phyloP scores from a whole-genome alignment of 2,888 invertebrate genomes.

The Nymphalis urticae region DNA sequence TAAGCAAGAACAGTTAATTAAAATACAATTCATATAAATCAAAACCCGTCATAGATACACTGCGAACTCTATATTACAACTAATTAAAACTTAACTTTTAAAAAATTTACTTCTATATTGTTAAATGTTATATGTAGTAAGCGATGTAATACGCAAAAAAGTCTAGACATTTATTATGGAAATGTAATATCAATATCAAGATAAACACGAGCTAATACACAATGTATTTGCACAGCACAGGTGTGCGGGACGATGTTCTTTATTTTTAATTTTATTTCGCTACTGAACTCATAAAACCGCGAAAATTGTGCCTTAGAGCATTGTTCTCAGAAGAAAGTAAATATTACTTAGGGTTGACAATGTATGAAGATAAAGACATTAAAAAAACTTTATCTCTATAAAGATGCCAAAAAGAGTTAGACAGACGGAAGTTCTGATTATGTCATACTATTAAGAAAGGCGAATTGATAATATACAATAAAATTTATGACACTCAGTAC shows the following conservation, averaged over 20 bases:
- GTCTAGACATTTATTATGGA: not conserved
- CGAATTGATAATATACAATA: too few relatives aligned
- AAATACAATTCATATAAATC: too few relatives aligned
- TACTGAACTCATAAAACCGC: conserved; percentile 26
- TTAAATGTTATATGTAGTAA: not conserved
- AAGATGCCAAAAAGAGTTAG: not conserved
- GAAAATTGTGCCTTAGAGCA: conserved; percentile 20
- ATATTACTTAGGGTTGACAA: not conserved
- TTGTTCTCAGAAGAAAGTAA: conserved; percentile 27
- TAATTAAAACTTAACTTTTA: too few relatives aligned
- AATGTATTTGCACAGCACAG: conserved; percentile 22
- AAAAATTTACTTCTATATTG: too few relatives aligned
- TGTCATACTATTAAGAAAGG: too few relatives aligned
- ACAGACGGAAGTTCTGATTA: not conserved
- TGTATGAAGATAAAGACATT: not conserved
- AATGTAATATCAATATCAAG: not conserved
- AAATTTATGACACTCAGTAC: too few relatives aligned
- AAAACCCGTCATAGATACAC: too few relatives aligned
- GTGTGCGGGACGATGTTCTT: conserved; percentile 25
- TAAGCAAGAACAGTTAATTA: too few relatives aligned
- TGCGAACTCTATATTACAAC: too few relatives aligned
- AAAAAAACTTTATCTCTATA: not conserved
- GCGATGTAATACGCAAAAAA: not conserved
- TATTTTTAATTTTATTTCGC: conserved; percentile 27
- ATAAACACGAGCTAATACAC: conserved; percentile 1